Evolutionary conservation across 1,140 invertebrate species (phyloP).

Genomic region (Drosophila auraria): DNA sequence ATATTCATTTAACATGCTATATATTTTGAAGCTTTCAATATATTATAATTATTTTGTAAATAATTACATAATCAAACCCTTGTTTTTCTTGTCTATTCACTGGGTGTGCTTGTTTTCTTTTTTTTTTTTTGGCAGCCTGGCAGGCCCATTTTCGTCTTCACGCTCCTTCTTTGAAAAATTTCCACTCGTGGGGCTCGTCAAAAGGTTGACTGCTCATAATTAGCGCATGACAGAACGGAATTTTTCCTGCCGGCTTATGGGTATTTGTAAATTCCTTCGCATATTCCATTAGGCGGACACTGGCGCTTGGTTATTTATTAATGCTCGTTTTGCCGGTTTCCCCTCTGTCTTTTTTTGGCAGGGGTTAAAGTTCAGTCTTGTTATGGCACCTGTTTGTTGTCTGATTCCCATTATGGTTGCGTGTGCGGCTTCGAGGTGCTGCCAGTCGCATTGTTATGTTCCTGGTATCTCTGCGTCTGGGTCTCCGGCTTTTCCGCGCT

Average conservation of each 20-base stretch:
- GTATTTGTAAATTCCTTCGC: constrained; percentile 39
- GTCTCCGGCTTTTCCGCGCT: constrained; percentile 45
- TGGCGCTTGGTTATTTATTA: constrained; percentile 31
- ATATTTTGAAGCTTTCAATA: not conserved
- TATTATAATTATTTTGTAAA: not conserved
- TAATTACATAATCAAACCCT: not conserved
- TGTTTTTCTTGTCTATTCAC: constrained; percentile 5
- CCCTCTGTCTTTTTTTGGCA: not conserved
- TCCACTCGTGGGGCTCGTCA: constrained; percentile 38
- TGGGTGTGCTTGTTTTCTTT: constrained; percentile 1
- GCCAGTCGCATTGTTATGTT: constrained; percentile 37
- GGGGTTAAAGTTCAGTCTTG: constrained; percentile 34
- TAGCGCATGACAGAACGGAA: constrained; percentile 50
- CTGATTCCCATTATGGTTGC: constrained; percentile 44
- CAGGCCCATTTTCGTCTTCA: constrained; percentile 7
- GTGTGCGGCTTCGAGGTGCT: constrained; percentile 34
- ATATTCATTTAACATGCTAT: not conserved
- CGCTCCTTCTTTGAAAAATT: constrained; percentile 6
- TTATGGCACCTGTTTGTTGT: constrained; percentile 48
- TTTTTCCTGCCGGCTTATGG: constrained; percentile 31
- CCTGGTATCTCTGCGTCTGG: constrained; percentile 45
- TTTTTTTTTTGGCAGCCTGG: not conserved
- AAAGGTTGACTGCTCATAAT: constrained; percentile 48
- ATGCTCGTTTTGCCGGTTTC: not conserved
- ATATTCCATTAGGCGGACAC: constrained; percentile 42